A percentile compares a stretch with the other conserved stretches of the same genome.
These are phyloP conservation scores for Intellagama lesueurii DNA, from an alignment of 2,797 vertebrate genomes.

Conservation along the genomic window DNA sequence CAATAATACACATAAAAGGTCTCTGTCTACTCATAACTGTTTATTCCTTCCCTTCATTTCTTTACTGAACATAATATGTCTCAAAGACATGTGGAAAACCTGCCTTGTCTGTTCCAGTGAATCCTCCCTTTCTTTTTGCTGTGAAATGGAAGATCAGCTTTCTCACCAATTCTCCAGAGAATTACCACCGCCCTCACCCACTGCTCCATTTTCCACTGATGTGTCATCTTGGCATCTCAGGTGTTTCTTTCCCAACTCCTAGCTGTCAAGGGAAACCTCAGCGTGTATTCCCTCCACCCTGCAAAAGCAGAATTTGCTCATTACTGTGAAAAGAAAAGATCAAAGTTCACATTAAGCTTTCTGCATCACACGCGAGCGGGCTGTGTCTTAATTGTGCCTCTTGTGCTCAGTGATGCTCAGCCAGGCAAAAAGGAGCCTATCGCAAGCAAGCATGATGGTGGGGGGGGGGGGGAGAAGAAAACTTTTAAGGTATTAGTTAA, in stretches of 20 bases:
- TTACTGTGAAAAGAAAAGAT: conserved; percentile 41
- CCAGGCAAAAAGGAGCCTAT: conserved; percentile 17
- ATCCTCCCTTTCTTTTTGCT: background rate
- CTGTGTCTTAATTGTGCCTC: conserved; percentile 35
- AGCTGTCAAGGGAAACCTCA: conserved; percentile 21
- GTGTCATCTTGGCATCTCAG: conserved; percentile 27
- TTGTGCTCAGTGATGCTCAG: conserved; percentile 40
- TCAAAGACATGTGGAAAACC: background rate
- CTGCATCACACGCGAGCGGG: background rate
- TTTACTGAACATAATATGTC: background rate
- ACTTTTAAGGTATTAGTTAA: background rate
- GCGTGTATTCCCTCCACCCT: background rate
- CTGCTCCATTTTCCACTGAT: conserved; percentile 1
- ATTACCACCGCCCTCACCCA: background rate
- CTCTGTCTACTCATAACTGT: background rate
- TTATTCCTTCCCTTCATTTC: background rate
- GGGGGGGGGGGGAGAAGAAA: background rate
- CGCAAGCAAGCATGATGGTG: background rate
- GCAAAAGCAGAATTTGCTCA: conserved; percentile 30
- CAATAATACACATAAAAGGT: background rate
- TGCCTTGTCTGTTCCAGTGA: background rate
- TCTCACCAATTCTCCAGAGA: background rate
- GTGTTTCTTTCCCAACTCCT: background rate
- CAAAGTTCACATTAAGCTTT: conserved; percentile 42
- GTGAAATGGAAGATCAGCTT: conserved; percentile 15